phyloP scores from a whole-genome alignment of 2,888 invertebrate species.

The Raillietiella orientalis region DNA sequence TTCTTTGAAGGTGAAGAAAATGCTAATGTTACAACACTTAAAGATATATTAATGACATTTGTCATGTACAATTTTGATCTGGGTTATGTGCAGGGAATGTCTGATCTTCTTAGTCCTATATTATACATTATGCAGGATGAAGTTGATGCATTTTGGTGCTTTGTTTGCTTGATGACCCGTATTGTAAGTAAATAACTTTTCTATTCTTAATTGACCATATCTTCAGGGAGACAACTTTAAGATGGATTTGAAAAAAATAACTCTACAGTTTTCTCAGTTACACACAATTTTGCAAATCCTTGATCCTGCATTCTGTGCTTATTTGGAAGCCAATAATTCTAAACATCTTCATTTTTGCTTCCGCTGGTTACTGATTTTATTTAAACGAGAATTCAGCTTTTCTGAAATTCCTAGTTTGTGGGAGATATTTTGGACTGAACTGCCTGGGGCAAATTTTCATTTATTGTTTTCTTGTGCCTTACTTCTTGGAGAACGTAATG shows the following conservation, averaged over 20 bases:
- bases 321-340: constrained; percentile 53
- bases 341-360: constrained; percentile 98
- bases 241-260: constrained; percentile 88
- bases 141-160: constrained; percentile 95
- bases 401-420: constrained; percentile 61
- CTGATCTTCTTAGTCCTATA: constrained; percentile 75
- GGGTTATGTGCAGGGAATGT: constrained; percentile 91
- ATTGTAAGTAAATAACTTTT: constrained; percentile 28
- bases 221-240: constrained; percentile 61
- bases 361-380: constrained; percentile 82
- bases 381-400: constrained; percentile 72
- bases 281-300: constrained; percentile 44
- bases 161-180: constrained; percentile 86
- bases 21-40: constrained; percentile 43
- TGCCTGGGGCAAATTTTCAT: constrained; percentile 83
- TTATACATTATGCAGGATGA: constrained; percentile 62
- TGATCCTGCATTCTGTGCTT: constrained; percentile 50
- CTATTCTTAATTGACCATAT: constrained; percentile 1
- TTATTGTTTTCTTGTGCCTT: constrained; percentile 73
- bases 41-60: constrained; percentile 88
- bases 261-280: constrained; percentile 54
- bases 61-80: constrained; percentile 97
- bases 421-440: constrained; percentile 28
- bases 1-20: constrained; percentile 85
- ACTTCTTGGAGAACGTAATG: constrained; percentile 52